Conservation (phyloP, 2,888 invertebrate genomes). For the Agonopterix subpropinquella region DNA sequence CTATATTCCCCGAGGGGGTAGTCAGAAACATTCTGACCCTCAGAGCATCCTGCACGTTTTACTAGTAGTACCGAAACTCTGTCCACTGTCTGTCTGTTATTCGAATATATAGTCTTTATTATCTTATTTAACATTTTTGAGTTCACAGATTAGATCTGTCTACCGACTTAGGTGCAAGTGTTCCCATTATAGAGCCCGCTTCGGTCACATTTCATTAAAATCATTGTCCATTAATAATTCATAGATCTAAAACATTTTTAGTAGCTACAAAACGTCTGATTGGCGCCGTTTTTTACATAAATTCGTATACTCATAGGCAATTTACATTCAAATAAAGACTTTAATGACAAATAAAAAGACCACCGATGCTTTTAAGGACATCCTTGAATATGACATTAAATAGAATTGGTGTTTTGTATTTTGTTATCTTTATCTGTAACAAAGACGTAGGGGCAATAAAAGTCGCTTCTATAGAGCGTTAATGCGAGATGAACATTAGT, state of each 20-base stretch:
- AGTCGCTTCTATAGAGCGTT: conserved; percentile 19
- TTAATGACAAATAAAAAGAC: conserved; percentile 35
- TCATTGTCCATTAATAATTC: conserved; percentile 1
- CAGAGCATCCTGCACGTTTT: too few relatives aligned
- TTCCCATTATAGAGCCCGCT: background rate
- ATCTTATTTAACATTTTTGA: too few relatives aligned
- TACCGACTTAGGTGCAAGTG: too few relatives aligned
- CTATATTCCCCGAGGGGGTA: too few relatives aligned
- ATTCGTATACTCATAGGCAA: conserved; percentile 27
- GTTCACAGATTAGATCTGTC: background rate
- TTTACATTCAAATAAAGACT: conserved; percentile 43
- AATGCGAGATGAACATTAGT: conserved; percentile 15
- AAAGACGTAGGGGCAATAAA: conserved; percentile 33
- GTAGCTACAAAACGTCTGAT: conserved; percentile 11
- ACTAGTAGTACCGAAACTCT: too few relatives aligned
- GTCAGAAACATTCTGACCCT: too few relatives aligned
- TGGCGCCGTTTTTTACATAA: conserved; percentile 37
- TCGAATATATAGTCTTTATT: too few relatives aligned
- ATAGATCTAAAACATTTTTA: background rate
- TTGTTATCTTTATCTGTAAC: conserved; percentile 26
- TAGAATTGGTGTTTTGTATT: conserved; percentile 19
- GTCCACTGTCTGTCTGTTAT: too few relatives aligned
- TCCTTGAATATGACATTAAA: conserved; percentile 36
- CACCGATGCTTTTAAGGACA: conserved; percentile 36
- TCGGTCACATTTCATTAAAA: background rate